Evolutionary conservation across 2,888 invertebrate genomes (phyloP), one percentile per base, ranked within the genome.

Genomic region (Gryllus longicercus): DNA sequence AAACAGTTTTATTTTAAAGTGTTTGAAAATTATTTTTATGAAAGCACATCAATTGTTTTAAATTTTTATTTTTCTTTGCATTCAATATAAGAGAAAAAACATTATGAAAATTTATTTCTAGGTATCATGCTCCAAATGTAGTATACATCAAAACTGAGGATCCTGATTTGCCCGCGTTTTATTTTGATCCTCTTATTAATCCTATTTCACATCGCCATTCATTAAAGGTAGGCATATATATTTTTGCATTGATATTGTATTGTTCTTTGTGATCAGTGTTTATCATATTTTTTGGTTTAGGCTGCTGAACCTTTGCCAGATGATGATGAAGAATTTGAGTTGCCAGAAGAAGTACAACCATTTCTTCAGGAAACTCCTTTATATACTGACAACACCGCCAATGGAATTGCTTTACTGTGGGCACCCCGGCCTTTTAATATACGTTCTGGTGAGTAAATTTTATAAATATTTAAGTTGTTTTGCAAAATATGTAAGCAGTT

Each of bases 71-170:
- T 77, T 63, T 63, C 4, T 75, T 77, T 23, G 77, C 80, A 77
- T 18, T 75, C n/a, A 50, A 63, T 76, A 51, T 25, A 25, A 76
- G 2, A 75, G 75, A 21, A 18, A n/a, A 4, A 63, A 0, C n/a
- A 63, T 63, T 16, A n/a, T 11, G 63, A 79, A 38, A 14, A 38
- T 38, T 38, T 77, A 50, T 74, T 77, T 87, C 49, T 84, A 98
- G 98, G 97, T 99, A 99, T 87, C 99, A 99, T 87, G 94, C 97
- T 11, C 99, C 99, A 49, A 99, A 98, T 87, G 99, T 99, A 11
- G 98, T 99, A 0, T 99, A 96, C 87, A 99, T 99, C 85, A 99
- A 99, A 90, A 99, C 99, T 0, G 99, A 99, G 89, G 99, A 99
- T 91, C 99, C 99, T 11, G 99, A 99, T 88, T 89, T 99, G 80